Evolutionary conservation across 1,140 invertebrate species (phyloP).

Genomic region (Aphaenogaster rudis): DNA sequence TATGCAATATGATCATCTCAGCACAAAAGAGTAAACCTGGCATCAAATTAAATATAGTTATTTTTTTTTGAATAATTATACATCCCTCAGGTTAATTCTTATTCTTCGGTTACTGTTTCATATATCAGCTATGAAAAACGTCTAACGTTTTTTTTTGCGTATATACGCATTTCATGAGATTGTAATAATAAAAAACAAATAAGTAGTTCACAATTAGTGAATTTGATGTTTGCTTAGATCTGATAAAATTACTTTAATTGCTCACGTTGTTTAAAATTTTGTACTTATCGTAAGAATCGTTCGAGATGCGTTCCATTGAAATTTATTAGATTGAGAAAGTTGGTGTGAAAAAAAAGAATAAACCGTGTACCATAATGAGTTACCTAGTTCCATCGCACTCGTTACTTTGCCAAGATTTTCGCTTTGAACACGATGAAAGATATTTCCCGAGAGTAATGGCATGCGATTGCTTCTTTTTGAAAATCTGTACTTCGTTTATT

Average conservation of each 20-base stretch:
- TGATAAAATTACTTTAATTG: conserved; percentile 21
- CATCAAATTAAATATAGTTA: too few species aligned
- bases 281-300: background rate
- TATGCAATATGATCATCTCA: too few species aligned
- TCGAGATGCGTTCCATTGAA: background rate
- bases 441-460: conserved; percentile 61
- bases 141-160: background rate
- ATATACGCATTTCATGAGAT: background rate
- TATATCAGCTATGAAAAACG: background rate
- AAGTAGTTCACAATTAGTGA: background rate
- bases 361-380: conserved; percentile 44
- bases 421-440: conserved; percentile 53
- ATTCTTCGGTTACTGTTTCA: too few species aligned
- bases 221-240: background rate
- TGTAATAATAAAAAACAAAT: background rate
- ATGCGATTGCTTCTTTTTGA: conserved; percentile 56
- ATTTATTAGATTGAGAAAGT: conserved; percentile 20
- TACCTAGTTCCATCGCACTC: conserved; percentile 50
- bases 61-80: too few species aligned
- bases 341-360: conserved; percentile 54
- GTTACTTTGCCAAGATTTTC: conserved; percentile 52
- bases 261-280: conserved; percentile 6
- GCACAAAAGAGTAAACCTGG: too few species aligned
- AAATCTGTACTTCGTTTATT: conserved; percentile 43
- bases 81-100: too few species aligned